Base-by-base conservation (phyloP, 2,797 vertebrate species). In the Etheostoma nigrum region DNA sequence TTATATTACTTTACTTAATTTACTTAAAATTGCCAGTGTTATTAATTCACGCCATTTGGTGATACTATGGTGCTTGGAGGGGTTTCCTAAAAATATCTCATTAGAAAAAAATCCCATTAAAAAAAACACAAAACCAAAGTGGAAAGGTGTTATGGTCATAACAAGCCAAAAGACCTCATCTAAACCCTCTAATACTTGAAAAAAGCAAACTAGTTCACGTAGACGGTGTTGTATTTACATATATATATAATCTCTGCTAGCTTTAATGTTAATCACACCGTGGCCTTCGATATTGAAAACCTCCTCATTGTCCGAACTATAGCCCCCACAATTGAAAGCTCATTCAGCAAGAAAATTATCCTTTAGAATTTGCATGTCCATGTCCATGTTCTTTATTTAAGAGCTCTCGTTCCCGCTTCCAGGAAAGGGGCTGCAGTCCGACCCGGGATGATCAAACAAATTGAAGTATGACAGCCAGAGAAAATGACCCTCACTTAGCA, bases 381-480 rank as follows among this genome's bases (percentile, higher is more conserved):
- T 52, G 21, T 65, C 2, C 42, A 25, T 23, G 18, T 12, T 1
- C 25, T 18, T 19, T 25, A 68, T 12, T 10, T 40, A 4, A 10
- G 44, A 70, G 36, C 52, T 57, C n/a, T 58, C 12, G 0, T 10
- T n/a, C 12, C 45, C 23, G 30, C 48, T 36, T 53, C 12, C 6
- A 18, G 2, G 3, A 25, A 18, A 49, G 27, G 6, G 30, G 1
- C 47, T 8, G 45, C 52, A n/a, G 61, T 8, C 14, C 23, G 21
- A 78, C 49, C 47, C 5, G 0, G 4, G 23, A 68, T 2, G 15
- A 78, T 82, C 65, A 62, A 64, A 76, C 72, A 64, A 79, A 79
- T 27, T 69, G 74, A 80, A 82, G 78, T 72, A 74, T 75, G 77
- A 81, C 74, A 48, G 60, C 42, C 14, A 33, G 6, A 49, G 71